phyloP scores from a whole-genome alignment of 2,797 vertebrate species.

The Gymnocypris eckloni region DNA sequence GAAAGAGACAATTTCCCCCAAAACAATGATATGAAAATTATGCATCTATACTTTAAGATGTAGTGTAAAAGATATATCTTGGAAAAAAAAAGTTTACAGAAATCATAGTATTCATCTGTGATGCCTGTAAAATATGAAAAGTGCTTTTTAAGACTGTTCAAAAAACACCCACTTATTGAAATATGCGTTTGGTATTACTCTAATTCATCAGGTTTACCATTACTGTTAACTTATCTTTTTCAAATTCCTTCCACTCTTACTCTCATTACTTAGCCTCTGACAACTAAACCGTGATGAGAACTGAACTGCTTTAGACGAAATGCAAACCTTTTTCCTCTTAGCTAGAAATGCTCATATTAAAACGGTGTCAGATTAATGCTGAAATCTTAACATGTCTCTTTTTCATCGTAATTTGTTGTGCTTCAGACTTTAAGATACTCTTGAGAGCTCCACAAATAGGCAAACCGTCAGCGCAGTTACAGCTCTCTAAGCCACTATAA shows the following conservation, averaged over 20 bases:
- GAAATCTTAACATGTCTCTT: neutral
- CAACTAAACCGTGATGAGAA: neutral
- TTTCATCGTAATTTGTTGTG: neutral
- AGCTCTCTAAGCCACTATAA: slow-evolving; percentile 17
- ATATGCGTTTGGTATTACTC: neutral
- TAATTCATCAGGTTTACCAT: slow-evolving; percentile 8
- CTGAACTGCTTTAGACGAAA: neutral
- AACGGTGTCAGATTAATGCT: slow-evolving; percentile 18
- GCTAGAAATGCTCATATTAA: neutral
- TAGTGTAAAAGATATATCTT: neutral
- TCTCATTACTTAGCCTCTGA: slow-evolving; percentile 17
- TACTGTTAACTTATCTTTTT: neutral
- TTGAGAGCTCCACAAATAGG: slow-evolving; percentile 3
- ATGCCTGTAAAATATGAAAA: neutral
- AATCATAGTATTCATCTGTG: neutral
- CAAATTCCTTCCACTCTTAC: neutral
- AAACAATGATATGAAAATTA: neutral
- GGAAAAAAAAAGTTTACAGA: neutral
- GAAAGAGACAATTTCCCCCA: neutral
- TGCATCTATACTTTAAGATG: neutral
- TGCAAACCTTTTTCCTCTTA: neutral
- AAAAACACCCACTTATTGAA: slow-evolving; percentile 1
- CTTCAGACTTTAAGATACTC: neutral
- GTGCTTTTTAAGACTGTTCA: neutral
- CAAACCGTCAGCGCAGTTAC: slow-evolving; percentile 10